These are phyloP conservation scores for Coreoperca whiteheadi DNA, from an alignment of 2,113 vertebrate species.

Conservation along the genomic window DNA sequence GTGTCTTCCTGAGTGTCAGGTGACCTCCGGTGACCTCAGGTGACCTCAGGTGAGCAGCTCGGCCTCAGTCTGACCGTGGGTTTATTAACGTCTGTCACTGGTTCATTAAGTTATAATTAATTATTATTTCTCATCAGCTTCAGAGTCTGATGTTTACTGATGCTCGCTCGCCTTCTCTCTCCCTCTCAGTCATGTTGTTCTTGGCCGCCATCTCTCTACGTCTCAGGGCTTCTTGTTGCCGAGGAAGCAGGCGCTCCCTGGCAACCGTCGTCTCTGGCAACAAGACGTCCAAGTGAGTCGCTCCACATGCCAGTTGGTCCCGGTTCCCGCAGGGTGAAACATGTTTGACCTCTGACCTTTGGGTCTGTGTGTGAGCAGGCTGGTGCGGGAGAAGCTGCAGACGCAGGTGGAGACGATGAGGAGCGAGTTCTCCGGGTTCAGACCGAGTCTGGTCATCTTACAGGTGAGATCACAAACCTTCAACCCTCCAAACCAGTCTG, in stretches of 20 bases:
- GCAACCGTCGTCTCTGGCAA: conserved; percentile 79
- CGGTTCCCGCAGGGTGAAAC: not conserved
- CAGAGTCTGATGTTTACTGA: too few relatives aligned
- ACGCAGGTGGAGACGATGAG: conserved; percentile 88
- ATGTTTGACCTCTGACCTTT: not conserved
- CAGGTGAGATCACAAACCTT: too few relatives aligned
- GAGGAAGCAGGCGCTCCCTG: conserved; percentile 51
- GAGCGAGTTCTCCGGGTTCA: conserved; percentile 86
- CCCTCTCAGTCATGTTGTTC: conserved; percentile 68
- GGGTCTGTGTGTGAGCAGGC: conserved; percentile 76
- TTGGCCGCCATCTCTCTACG: conserved; percentile 13
- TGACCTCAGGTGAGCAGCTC: too few relatives aligned
- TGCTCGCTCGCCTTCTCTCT: not conserved
- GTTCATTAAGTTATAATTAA: too few relatives aligned
- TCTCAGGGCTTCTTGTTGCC: conserved; percentile 25
- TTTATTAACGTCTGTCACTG: too few relatives aligned
- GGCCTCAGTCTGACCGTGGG: too few relatives aligned
- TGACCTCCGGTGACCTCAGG: too few relatives aligned
- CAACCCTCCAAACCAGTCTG: too few relatives aligned
- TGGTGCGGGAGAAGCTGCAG: conserved; percentile 89
- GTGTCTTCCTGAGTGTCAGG: too few relatives aligned
- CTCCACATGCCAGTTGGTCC: conserved; percentile 5
- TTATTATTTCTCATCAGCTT: too few relatives aligned
- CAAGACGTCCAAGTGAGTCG: conserved; percentile 79
- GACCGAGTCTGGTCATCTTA: conserved; percentile 91